Base-by-base conservation (phyloP, 2,888 invertebrate species). In the Agonopterix heracliana region DNA sequence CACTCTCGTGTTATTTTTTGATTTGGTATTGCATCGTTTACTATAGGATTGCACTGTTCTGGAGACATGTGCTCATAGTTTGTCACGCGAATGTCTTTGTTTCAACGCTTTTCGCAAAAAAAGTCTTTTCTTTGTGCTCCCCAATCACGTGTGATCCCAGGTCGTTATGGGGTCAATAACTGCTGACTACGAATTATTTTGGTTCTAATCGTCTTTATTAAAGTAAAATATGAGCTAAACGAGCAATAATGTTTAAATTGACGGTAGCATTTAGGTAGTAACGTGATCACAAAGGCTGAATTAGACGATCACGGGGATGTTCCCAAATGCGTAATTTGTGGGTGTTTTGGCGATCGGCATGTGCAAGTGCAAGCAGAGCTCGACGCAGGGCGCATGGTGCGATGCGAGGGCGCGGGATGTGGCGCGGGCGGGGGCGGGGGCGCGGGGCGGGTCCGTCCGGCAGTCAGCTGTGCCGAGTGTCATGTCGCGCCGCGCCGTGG, bases 391-490 rank as follows among this genome's bases (percentile, higher is more conserved):
- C 74, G 70, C 74, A 74, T 65, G 71, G 66, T 59, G 66, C 55
- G 52, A 58, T 59, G 66, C 55, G 52, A 58, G 61, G 64, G 63
- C 61, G 59, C 59, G 57, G 63, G 56, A 57, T 56, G 64, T 56
- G 60, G 68, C 48, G 70, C n/a, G 54, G 61, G 63, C 56, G 58
- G 53, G 52, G 5, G 63, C 48, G 66, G 60, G 69, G 71, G 5
- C 26, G 26, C 26, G 70, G 64, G 68, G 70, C 67, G 66, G 66
- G 63, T 60, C 66, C 66, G 74, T 74, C 74, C 74, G 79, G 66
- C 81, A 86, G 87, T 88, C 87, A 87, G 87, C 87, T 88, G 87
- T 86, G 85, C 79, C 64, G 67, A 77, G 75, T 81, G 81, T 76
- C 81, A 81, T 78, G 77, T 74, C 71, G 74, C 71, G 64, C 66